A percentile compares a stretch with the other conserved stretches of the same genome.
phyloP scores from a whole-genome alignment of 2,113 vertebrate genomes.

The Phaetusa simplex region DNA sequence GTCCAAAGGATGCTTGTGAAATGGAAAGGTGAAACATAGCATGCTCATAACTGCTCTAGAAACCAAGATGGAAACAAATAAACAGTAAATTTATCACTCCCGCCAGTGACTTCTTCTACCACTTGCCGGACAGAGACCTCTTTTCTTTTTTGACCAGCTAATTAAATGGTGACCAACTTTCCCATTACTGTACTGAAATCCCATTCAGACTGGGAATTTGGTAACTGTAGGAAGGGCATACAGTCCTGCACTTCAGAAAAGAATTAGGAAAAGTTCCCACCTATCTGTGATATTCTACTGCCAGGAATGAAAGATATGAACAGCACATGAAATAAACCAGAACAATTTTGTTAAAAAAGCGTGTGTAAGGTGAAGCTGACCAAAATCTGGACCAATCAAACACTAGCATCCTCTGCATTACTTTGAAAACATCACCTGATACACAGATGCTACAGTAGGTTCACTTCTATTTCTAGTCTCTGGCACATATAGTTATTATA shows the following conservation, averaged over 20 bases:
- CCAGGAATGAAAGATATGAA: conserved; percentile 47
- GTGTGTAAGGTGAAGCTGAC: conserved; percentile 19
- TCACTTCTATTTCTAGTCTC: not conserved
- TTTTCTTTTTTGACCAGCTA: not conserved
- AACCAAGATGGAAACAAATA: not conserved
- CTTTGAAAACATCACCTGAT: not conserved
- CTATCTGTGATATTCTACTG: conserved; percentile 52
- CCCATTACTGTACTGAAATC: not conserved
- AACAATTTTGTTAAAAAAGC: not conserved
- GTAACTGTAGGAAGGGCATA: not conserved
- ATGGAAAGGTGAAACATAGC: not conserved
- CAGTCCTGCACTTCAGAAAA: conserved; percentile 26
- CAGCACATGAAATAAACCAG: conserved; percentile 43
- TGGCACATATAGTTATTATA: not conserved
- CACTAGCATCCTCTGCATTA: not conserved
- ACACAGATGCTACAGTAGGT: not conserved
- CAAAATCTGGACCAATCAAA: not conserved
- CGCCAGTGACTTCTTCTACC: not conserved
- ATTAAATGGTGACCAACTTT: not conserved
- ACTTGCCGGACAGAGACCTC: not conserved
- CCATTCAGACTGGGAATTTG: not conserved
- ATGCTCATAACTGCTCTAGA: not conserved
- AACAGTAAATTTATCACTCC: not conserved
- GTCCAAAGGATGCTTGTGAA: not conserved
- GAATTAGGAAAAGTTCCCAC: conserved; percentile 39